Conservation (phyloP, 2,888 invertebrate genomes). For the Macrosoma leucophasiata region DNA sequence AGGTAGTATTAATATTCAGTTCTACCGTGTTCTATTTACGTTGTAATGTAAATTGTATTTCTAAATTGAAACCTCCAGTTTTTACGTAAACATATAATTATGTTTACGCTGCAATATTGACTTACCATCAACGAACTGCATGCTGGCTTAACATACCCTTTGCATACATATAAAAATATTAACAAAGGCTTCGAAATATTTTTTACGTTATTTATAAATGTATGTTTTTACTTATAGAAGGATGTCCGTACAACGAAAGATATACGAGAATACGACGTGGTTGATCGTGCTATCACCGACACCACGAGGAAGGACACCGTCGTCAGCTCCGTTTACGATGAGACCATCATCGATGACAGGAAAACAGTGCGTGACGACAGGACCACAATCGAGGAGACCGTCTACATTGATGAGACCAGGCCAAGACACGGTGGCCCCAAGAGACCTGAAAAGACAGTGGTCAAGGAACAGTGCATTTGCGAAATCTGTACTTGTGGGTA, state of each 20-base stretch:
- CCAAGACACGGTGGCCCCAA: conserved; percentile 58
- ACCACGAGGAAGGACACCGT: conserved; percentile 56
- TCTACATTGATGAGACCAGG: conserved; percentile 56
- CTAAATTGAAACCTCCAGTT: too few species aligned
- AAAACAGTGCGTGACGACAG: conserved; percentile 67
- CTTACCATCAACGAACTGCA: too few species aligned
- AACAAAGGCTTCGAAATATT: neutral
- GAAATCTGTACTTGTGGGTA: conserved; percentile 95
- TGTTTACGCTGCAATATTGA: too few species aligned
- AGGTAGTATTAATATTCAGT: too few species aligned
- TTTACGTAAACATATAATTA: too few species aligned
- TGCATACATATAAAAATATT: too few species aligned
- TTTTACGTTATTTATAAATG: neutral
- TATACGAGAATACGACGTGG: conserved; percentile 65
- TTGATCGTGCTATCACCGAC: conserved; percentile 69
- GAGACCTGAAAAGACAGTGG: conserved; percentile 55
- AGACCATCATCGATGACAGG: conserved; percentile 59
- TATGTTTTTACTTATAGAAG: conserved; percentile 44
- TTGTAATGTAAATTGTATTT: too few species aligned
- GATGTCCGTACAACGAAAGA: conserved; percentile 70
- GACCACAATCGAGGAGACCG: conserved; percentile 50
- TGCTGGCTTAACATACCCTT: too few species aligned
- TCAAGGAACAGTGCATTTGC: conserved; percentile 90
- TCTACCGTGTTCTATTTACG: too few species aligned
- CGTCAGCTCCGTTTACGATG: conserved; percentile 66